A percentile compares a stretch with the other conserved stretches of the same genome.
phyloP scores from a whole-genome alignment of 30 jellyfish, hydroid and myxozoan genomes.

The Pelagia noctiluca region DNA sequence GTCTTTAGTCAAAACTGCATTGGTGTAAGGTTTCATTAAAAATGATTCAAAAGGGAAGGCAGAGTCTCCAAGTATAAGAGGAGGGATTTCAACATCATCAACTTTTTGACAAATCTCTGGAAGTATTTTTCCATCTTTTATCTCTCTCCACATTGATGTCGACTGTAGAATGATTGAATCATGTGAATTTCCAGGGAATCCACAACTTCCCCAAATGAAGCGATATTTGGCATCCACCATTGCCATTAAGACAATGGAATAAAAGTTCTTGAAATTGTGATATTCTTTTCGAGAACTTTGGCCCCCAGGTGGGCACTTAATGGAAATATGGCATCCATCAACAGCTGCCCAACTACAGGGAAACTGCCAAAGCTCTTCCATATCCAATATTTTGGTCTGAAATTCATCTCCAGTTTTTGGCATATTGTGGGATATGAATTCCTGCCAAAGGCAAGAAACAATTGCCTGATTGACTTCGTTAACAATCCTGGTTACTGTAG shows the following conservation, averaged over 20 bases:
- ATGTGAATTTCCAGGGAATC: conserved; percentile 82
- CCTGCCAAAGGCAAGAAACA: conserved; percentile 49
- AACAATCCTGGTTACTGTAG: conserved; percentile 55
- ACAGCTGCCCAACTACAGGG: conserved; percentile 80
- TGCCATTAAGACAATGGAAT: conserved; percentile 77
- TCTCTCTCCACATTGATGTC: conserved; percentile 66
- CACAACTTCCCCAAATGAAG: conserved; percentile 83
- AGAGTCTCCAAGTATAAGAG: conserved; percentile 80
- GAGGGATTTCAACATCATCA: conserved; percentile 45
- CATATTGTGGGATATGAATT: not conserved
- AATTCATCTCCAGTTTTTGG: no score
- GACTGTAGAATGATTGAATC: conserved; percentile 74
- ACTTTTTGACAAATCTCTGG: conserved; percentile 37
- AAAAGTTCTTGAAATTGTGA: no score
- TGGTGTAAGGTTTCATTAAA: conserved; percentile 73
- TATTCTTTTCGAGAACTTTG: conserved; percentile 60
- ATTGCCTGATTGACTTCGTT: conserved; percentile 50
- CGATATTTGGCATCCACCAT: conserved; percentile 75
- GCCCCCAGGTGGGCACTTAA: conserved; percentile 80
- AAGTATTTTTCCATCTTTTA: conserved; percentile 45
- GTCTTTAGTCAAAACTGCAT: conserved; percentile 63
- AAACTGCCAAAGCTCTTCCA: conserved; percentile 80
- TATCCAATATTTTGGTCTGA: no score
- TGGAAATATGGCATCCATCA: conserved; percentile 81
- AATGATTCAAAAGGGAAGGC: conserved; percentile 65